These are phyloP conservation scores for Okamejei kenojei DNA, from an alignment of 2,797 vertebrate genomes.

Conservation along the genomic window DNA sequence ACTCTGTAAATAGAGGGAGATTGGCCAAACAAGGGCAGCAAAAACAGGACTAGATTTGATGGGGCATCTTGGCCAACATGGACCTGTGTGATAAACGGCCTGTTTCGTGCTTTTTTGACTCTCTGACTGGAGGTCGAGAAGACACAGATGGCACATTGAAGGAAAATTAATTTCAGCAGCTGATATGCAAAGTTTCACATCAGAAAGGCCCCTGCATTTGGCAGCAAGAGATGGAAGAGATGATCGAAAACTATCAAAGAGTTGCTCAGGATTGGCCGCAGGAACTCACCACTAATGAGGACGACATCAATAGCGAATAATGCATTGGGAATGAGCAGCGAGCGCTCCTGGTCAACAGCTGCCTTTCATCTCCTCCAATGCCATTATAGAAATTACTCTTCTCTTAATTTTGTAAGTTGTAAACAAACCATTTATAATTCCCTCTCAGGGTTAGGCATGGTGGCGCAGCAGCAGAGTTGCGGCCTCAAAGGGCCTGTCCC, in stretches of 20 bases:
- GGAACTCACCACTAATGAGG: not conserved
- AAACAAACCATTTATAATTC: not conserved
- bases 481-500: no score
- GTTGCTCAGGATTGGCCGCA: not conserved
- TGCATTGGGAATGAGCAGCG: not conserved
- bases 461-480: no score
- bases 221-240: not conserved
- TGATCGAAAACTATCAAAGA: not conserved
- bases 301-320: not conserved
- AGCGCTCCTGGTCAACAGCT: not conserved
- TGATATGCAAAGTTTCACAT: not conserved
- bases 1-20: no score
- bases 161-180: not conserved
- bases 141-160: no score
- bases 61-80: no score
- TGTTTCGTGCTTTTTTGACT: no score
- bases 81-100: no score
- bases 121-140: no score
- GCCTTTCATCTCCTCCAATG: not conserved
- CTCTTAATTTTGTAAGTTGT: not conserved
- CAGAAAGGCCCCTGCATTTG: not conserved
- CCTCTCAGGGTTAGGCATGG: not conserved
- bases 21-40: no score
- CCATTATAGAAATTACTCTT: not conserved
- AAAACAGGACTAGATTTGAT: no score